phyloP scores from a whole-genome alignment of 2,888 invertebrate genomes.

The Arrhopalites spinosus region DNA sequence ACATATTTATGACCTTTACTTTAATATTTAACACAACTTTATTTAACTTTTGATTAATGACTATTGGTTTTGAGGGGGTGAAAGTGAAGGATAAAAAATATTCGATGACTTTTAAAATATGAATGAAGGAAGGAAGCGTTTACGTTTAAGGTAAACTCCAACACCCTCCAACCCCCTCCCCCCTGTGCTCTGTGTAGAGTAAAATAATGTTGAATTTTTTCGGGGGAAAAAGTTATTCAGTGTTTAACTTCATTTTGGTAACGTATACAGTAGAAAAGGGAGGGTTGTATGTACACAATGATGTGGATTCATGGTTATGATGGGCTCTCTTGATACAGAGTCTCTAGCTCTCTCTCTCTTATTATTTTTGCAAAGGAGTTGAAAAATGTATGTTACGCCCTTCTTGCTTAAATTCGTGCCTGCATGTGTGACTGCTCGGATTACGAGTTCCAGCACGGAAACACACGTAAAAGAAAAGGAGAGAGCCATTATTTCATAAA shows the following conservation, averaged over 20 bases:
- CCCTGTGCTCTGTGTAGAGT: neutral
- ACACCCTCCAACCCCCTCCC: neutral
- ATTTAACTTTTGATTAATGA: too few species aligned
- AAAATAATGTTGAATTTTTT: too few species aligned
- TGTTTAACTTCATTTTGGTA: neutral
- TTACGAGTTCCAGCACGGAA: conserved; percentile 41
- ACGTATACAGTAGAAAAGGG: too few species aligned
- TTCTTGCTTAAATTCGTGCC: conserved; percentile 31
- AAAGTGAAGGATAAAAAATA: too few species aligned
- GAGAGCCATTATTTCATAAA: conserved; percentile 35
- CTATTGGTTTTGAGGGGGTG: too few species aligned
- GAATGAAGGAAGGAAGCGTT: conserved; percentile 8
- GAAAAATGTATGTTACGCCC: conserved; percentile 42
- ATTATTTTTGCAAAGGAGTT: conserved; percentile 34
- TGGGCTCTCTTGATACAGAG: too few species aligned
- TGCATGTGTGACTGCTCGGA: conserved; percentile 32
- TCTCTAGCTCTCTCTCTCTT: neutral
- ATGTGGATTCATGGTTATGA: too few species aligned
- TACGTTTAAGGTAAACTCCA: neutral
- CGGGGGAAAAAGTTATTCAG: neutral
- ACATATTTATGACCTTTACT: too few species aligned
- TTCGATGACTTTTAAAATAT: too few species aligned
- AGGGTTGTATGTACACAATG: too few species aligned
- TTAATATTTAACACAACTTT: too few species aligned
- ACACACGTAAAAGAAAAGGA: conserved; percentile 24